These are phyloP conservation scores for Cirrhinus mrigala DNA, from an alignment of 2,797 vertebrate species.

Conservation along the genomic window DNA sequence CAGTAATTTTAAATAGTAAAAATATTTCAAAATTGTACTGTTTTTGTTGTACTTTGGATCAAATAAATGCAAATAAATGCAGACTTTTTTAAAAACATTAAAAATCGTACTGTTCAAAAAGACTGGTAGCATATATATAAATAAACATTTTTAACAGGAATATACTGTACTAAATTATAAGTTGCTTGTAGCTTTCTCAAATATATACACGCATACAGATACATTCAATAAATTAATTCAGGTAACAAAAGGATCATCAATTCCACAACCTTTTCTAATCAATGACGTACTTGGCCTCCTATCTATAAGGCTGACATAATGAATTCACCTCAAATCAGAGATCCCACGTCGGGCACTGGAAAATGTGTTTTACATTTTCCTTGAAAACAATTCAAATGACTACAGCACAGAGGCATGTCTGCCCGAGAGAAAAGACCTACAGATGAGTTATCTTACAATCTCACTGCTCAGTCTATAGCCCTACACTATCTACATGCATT, in stretches of 20 bases:
- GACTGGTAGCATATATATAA: too few species aligned
- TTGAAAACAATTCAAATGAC: slow-evolving; percentile 71
- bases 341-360: slow-evolving; percentile 67
- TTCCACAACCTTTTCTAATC: slow-evolving; percentile 63
- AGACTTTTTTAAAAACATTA: too few species aligned
- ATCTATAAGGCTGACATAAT: slow-evolving; percentile 74
- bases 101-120: too few species aligned
- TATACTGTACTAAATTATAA: not conserved
- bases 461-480: slow-evolving; percentile 41
- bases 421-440: slow-evolving; percentile 63
- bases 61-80: too few species aligned
- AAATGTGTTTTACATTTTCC: slow-evolving; percentile 81
- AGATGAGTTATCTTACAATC: slow-evolving; percentile 70
- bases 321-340: slow-evolving; percentile 74
- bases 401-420: slow-evolving; percentile 66
- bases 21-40: too few species aligned
- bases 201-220: not conserved
- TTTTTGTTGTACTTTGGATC: too few species aligned
- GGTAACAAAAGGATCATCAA: slow-evolving; percentile 46
- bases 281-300: slow-evolving; percentile 67
- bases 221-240: slow-evolving; percentile 27
- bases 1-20: too few species aligned
- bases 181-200: not conserved
- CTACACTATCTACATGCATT: slow-evolving; percentile 63
- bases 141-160: not conserved